These are phyloP conservation scores for Crocuta crocuta DNA, from an alignment of 2,113 vertebrate genomes.

Conservation along the genomic window DNA sequence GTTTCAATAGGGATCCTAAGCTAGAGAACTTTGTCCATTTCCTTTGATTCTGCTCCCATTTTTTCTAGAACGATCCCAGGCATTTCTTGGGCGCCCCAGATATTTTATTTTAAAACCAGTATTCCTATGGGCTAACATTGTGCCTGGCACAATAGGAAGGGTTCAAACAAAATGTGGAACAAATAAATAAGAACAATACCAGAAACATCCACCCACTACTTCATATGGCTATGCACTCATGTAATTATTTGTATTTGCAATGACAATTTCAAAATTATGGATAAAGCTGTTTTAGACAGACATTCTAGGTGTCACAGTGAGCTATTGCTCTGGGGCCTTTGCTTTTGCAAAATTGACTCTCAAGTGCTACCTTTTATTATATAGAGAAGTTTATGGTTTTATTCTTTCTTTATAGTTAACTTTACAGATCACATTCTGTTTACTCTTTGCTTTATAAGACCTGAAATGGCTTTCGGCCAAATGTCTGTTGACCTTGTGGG, in stretches of 20 bases:
- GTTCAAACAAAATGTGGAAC: slow-evolving; percentile 15
- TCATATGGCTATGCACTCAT: neutral
- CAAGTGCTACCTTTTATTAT: slow-evolving; percentile 46
- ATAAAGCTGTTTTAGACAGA: neutral
- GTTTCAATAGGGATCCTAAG: neutral
- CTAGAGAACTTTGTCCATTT: slow-evolving; percentile 19
- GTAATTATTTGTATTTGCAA: neutral
- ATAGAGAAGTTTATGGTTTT: neutral
- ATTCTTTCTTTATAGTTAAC: slow-evolving; percentile 9
- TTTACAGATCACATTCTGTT: neutral
- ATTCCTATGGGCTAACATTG: neutral
- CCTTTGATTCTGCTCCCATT: neutral
- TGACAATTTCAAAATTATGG: slow-evolving; percentile 22
- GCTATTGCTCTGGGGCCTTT: neutral
- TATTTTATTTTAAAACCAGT: slow-evolving; percentile 53
- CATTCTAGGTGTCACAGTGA: neutral
- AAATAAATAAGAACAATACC: neutral
- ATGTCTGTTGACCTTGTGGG: neutral
- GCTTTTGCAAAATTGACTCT: neutral
- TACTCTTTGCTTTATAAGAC: slow-evolving; percentile 37
- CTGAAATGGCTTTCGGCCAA: neutral
- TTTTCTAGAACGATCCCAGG: neutral
- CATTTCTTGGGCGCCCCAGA: neutral
- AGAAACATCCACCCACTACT: slow-evolving; percentile 24
- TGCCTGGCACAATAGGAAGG: slow-evolving; percentile 5